Percentiles rank a stretch among this genome's conserved stretches.
Conservation (phyloP, 2,888 invertebrate genomes). For the Eupithecia dodoneata region DNA sequence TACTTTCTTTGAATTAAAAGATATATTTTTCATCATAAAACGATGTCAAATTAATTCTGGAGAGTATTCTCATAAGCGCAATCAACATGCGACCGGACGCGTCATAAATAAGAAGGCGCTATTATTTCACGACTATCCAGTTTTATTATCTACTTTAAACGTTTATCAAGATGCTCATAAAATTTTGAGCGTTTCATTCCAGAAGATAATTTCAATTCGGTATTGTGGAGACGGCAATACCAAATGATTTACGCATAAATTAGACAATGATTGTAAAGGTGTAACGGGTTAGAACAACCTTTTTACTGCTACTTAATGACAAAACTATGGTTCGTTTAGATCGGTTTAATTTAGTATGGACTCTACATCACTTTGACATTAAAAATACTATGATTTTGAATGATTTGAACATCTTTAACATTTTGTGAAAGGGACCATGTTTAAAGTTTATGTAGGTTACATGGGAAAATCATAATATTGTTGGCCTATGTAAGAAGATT, state of each 20-base stretch:
- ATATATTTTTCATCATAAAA: conserved; percentile 17
- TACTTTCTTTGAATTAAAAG: conserved; percentile 8
- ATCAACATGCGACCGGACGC: conserved; percentile 29
- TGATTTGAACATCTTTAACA: background rate
- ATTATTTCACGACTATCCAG: conserved; percentile 33
- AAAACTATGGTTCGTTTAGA: conserved; percentile 16
- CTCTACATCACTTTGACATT: conserved; percentile 12
- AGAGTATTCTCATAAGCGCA: conserved; percentile 32
- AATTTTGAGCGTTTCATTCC: conserved; percentile 36
- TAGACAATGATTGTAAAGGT: conserved; percentile 30
- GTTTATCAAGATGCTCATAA: conserved; percentile 39
- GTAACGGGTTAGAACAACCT: conserved; percentile 21
- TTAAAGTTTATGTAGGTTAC: background rate
- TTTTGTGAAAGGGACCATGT: background rate
- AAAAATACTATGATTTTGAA: background rate
- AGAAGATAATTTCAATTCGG: conserved; percentile 34
- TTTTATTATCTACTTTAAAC: conserved; percentile 38
- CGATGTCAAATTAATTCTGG: conserved; percentile 14
- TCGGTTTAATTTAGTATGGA: conserved; percentile 15
- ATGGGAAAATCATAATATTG: too few relatives aligned
- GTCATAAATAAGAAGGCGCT: conserved; percentile 33
- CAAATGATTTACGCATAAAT: conserved; percentile 31
- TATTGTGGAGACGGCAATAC: conserved; percentile 34
- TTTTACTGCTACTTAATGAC: conserved; percentile 23
- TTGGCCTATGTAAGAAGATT: too few relatives aligned